Evolutionary conservation across 2,113 vertebrate genomes (phyloP).

Genomic region (Burhinus oedicnemus): DNA sequence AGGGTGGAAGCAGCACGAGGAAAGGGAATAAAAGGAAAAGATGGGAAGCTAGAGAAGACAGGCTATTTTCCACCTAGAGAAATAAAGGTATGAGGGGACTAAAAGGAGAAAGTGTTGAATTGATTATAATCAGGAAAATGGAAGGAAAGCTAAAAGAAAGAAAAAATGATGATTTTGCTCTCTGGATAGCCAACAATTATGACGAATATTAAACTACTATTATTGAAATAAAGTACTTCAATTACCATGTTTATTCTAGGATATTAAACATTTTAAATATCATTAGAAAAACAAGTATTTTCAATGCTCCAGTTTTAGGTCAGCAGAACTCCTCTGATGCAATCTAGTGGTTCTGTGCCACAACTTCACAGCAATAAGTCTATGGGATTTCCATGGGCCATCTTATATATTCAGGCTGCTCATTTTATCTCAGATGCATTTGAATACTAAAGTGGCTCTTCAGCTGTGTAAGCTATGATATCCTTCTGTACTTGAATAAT

Average conservation of each 20-base stretch:
- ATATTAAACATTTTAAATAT: background rate
- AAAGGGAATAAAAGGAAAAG: background rate
- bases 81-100: background rate
- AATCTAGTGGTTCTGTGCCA: background rate
- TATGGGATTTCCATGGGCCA: background rate
- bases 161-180: background rate
- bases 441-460: background rate
- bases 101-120: background rate
- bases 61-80: background rate
- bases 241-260: background rate
- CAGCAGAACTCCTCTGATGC: background rate
- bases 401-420: background rate
- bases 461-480: background rate
- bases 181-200: background rate
- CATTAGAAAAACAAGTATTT: background rate
- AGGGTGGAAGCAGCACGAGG: background rate
- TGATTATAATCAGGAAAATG: background rate
- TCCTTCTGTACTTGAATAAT: conserved; percentile 5
- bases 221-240: background rate
- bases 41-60: background rate
- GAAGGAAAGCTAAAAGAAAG: background rate
- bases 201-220: background rate
- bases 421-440: background rate
- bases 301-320: background rate
- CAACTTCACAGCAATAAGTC: background rate